Evolutionary conservation across 2,113 vertebrate genomes (phyloP), one percentile per base, ranked within the genome.

Genomic region (Sinocyclocheilus rhinocerous): DNA sequence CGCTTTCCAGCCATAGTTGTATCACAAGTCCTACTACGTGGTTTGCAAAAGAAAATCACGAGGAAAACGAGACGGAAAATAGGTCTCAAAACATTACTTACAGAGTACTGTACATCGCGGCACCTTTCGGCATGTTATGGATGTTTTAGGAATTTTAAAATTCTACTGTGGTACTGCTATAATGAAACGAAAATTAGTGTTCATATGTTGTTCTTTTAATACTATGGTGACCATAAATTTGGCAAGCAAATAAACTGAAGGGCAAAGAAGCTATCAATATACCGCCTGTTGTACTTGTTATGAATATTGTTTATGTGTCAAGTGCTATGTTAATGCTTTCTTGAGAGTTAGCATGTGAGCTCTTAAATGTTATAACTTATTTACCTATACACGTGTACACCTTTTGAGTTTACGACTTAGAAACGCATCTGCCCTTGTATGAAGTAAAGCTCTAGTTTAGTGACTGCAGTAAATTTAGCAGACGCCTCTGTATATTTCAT

Each of bases 361-460:
- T 95, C 92, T 93, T 96, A 93, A 96, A 94, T 97, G 95, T 96
- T 93, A 93, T 97, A 98, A 97, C 96, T 98, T 98, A 97, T 98
- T 99, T 97, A 97, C 88, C 85, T 92, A 92, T 93, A 88, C 91
- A 91, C 93, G 93, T 92, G 89, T 87, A 84, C 91, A 93, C 91
- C 87, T 90, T 72, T 92, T 92, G 92, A 93, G 93, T 94, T 95
- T 93, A 89, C 91, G 91, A 88, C 87, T 93, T 83, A 89, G 88
- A 92, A 87, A 87, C 89, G 92, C 90, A 89, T 90, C 87, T 91
- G 89, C 91, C 87, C 85, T 86, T 84, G 89, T 89, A 89, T 90
- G 88, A 91, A 90, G 88, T 88, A 57, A 90, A 90, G 84, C 86
- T 89, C 45, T 85, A 88, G 83, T 86, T 83, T 82, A 84, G 84